Evolutionary conservation across 2,113 vertebrate species (phyloP), one percentile per base, ranked within the genome.

Genomic region (Pantherophis guttatus): DNA sequence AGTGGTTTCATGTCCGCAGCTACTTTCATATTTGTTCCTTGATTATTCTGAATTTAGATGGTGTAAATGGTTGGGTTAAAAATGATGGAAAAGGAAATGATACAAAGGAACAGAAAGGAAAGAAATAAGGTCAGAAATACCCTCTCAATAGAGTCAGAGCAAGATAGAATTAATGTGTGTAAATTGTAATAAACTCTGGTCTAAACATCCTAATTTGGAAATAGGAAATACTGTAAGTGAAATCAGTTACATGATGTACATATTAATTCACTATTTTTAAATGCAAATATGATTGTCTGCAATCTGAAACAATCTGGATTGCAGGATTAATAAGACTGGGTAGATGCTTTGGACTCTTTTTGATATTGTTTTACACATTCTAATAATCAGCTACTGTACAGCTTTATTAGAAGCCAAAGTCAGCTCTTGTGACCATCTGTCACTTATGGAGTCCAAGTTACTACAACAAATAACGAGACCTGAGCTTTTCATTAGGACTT

Each of bases 371-470:
- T 88, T 70, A 24, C 19, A 33, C 58, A 65, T 65, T 88, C 58
- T 92, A 54, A 54, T 88, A 88, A 88, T 62, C 13, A 65, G 86
- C 86, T n/a, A 70, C 12, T 33, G 13, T 33, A 88, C 58, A 65
- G 86, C 86, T 88, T 88, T 44, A 44, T 65, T 58, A 70, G 48
- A n/a, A 92, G n/a, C 58, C 50, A 87, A 88, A 92, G 91, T 88
- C 58, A 88, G 86, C 58, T 62, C 58, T 88, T 88, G 58, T 70
- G 58, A 65, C 91, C 91, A 92, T 92, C 91, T 92, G 91, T 88
- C 91, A 88, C 48, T 92, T 29, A 88, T 88, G 48, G n/a, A 65
- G 58, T 54, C 91, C 86, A 88, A 88, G 86, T 87, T 88, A 53
- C 91, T 87, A 33, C 86, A 52, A 50, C 48, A 24, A 88, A 53